Base-by-base conservation (phyloP, 1,140 invertebrate species). In the Globodera ellingtonae region DNA sequence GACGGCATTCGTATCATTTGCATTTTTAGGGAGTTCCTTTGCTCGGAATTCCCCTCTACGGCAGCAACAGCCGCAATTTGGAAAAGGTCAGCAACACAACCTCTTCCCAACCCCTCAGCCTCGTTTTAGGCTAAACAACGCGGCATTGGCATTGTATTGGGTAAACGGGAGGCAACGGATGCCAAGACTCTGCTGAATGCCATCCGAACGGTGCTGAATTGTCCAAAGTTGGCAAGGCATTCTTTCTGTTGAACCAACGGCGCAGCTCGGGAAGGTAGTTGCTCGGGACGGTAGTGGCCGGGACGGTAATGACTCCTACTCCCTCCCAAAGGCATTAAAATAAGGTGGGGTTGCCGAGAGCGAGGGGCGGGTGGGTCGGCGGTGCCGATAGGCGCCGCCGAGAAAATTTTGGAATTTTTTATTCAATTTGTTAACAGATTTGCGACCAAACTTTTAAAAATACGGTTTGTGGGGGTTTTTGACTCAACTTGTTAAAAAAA, bases 21-120 rank as follows among this genome's bases (percentile, higher is more conserved):
- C 72, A 89, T 74, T 35, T 24, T 21, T 80, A 88, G 65, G 87
- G 86, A 52, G 84, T 88, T 21, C 87, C 87, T 18, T 78, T 88
- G 18, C 70, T 88, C 62, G 86, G 87, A 66, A 83, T 88, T 72
- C 87, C 87, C 47, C 78, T 88, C n/a, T 89, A 88, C 62, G 87
- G 87, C 15, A 67, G 56, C 8, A 88, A 88, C 72, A 69, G 75
- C n/a, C 70, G 82, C 62, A 88, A 88, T 67, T 46, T 88, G 7
- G 47, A 75, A 13, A 89, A 88, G 50, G 83, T 83, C 13, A 70
- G 67, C 8, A 13, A 70, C 67, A 70, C n/a, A 9, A 18, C 8
- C 10, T 44, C 9, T 15, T 6, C 35, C 10, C 46, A 70, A 70
- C 35, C 4, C 24, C 13, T 70, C 24, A 70, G 59, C 35, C 24